Evolutionary conservation across 2,113 vertebrate genomes (phyloP).

Genomic region (Nibea albiflora): DNA sequence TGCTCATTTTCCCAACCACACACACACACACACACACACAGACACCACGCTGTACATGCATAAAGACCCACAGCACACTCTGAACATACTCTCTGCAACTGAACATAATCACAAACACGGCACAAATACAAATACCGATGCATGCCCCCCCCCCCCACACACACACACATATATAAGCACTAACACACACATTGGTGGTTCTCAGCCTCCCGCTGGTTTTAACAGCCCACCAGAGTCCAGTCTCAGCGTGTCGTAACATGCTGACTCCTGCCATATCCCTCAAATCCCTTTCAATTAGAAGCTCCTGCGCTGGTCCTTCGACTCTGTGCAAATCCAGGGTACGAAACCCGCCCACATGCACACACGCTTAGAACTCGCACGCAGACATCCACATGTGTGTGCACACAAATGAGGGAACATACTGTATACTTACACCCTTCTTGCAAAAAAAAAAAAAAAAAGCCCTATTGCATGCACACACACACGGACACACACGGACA

Average conservation of each 20-base stretch:
- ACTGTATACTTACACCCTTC: constrained; percentile 48
- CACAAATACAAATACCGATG: constrained; percentile 55
- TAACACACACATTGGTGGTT: constrained; percentile 67
- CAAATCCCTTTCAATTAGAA: constrained; percentile 86
- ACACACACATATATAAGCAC: constrained; percentile 27
- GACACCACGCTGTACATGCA: constrained; percentile 20
- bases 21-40: constrained; percentile 23
- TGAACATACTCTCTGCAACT: constrained; percentile 27
- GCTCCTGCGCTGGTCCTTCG: constrained; percentile 73
- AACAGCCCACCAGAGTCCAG: constrained; percentile 79
- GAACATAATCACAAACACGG: constrained; percentile 39
- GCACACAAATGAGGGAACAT: constrained; percentile 53
- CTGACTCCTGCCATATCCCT: constrained; percentile 80
- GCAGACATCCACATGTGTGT: constrained; percentile 45
- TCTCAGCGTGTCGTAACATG: constrained; percentile 74
- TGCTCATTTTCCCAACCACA: constrained; percentile 58
- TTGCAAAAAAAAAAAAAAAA: constrained; percentile 45
- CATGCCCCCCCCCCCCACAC: neutral
- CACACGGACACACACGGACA: constrained; percentile 32
- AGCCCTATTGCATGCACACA: constrained; percentile 42
- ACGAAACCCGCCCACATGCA: constrained; percentile 52
- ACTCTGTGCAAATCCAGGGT: constrained; percentile 69
- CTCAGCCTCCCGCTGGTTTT: constrained; percentile 79
- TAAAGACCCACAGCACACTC: constrained; percentile 33
- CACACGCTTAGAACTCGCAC: constrained; percentile 26